A percentile compares a stretch with the other conserved stretches of the same genome.
These are phyloP conservation scores for Rhyacichthys aspro DNA, from an alignment of 2,797 vertebrate species.

Conservation along the genomic window DNA sequence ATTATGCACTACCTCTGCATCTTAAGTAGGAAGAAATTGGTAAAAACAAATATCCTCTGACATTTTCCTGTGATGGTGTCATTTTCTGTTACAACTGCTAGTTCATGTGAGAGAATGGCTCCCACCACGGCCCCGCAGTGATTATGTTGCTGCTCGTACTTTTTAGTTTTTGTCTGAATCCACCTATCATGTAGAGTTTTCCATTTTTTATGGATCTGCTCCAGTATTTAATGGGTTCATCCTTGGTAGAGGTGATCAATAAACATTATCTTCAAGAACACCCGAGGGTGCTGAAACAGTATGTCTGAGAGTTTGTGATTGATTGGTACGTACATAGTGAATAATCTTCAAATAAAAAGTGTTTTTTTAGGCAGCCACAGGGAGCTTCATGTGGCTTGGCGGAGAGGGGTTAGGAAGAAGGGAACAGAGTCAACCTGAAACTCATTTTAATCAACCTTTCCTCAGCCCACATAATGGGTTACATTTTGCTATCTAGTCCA, in stretches of 20 bases:
- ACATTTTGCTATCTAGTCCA: constrained; percentile 66
- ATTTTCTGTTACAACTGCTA: not conserved
- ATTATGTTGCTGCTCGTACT: not conserved
- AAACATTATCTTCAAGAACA: constrained; percentile 14
- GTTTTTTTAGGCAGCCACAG: constrained; percentile 6
- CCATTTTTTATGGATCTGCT: not conserved
- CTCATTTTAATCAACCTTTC: constrained; percentile 70
- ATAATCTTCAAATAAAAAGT: constrained; percentile 33
- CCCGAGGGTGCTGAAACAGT: constrained; percentile 1
- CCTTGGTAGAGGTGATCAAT: constrained; percentile 18
- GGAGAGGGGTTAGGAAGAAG: constrained; percentile 16
- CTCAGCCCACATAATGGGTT: constrained; percentile 55
- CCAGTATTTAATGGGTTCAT: constrained; percentile 5
- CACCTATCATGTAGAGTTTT: constrained; percentile 4
- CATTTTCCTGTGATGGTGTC: constrained; percentile 12
- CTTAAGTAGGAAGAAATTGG: constrained; percentile 1
- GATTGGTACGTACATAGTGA: constrained; percentile 16
- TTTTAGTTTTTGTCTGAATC: not conserved
- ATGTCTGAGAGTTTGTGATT: constrained; percentile 5
- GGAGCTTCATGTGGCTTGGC: constrained; percentile 1
- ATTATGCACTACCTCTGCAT: not conserved
- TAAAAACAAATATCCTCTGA: constrained; percentile 9
- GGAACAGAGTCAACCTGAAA: constrained; percentile 54
- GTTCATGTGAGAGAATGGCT: no score
- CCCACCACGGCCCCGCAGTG: no score